phyloP scores from a whole-genome alignment of 1,140 invertebrate species.

The Zaprionus inermis region DNA sequence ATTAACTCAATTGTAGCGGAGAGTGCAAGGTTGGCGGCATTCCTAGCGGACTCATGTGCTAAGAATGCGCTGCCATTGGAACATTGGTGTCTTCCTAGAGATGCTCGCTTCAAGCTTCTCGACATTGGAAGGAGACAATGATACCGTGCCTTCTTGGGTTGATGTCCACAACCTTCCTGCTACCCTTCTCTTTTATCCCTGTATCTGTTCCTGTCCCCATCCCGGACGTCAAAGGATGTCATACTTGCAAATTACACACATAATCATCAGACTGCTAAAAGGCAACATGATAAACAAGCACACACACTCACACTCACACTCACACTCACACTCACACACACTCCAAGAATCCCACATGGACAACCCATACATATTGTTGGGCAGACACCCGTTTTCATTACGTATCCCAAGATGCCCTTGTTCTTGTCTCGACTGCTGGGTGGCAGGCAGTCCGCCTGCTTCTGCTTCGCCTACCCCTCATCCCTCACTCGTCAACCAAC shows the following conservation, averaged over 20 bases:
- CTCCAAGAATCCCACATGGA: slow-evolving; percentile 25
- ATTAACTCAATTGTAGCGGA: slow-evolving; percentile 34
- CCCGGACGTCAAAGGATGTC: slow-evolving; percentile 53
- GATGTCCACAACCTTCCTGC: neutral
- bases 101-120: neutral
- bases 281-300: slow-evolving; percentile 28
- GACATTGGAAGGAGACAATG: neutral
- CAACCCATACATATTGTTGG: slow-evolving; percentile 9
- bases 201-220: neutral
- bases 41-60: neutral
- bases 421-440: slow-evolving; percentile 5
- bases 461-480: neutral
- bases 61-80: neutral
- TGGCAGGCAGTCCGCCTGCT: too few relatives aligned
- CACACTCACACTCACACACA: slow-evolving; percentile 13
- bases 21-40: neutral
- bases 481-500: neutral
- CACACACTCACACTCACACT: neutral
- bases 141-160: neutral
- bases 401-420: slow-evolving; percentile 14
- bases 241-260: slow-evolving; percentile 78
- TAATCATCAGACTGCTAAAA: slow-evolving; percentile 39
- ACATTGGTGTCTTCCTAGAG: neutral
- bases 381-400: slow-evolving; percentile 22
- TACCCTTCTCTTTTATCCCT: neutral